phyloP scores from a whole-genome alignment of 2,888 invertebrate genomes.

The Argyresthia goedartella region DNA sequence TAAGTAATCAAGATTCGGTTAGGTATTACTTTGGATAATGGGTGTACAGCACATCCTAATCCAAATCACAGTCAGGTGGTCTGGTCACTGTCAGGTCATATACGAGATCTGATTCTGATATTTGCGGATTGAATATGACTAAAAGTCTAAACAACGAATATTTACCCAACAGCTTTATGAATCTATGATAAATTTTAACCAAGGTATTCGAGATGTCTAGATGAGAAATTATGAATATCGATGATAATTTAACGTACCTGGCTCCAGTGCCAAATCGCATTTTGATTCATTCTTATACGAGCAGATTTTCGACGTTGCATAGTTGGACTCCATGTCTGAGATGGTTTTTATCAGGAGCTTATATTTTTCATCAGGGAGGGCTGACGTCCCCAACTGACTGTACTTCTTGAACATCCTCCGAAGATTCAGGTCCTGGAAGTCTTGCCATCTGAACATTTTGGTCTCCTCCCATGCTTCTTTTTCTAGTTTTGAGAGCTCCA shows the following conservation, averaged over 20 bases:
- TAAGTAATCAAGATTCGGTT: too few species aligned
- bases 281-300: slow-evolving; percentile 72
- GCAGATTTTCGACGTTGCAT: slow-evolving; percentile 83
- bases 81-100: too few species aligned
- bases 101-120: too few species aligned
- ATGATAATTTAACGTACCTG: slow-evolving; percentile 56
- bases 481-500: slow-evolving; percentile 60
- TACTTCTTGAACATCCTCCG: slow-evolving; percentile 82
- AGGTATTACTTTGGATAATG: too few species aligned
- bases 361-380: slow-evolving; percentile 77
- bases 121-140: too few species aligned
- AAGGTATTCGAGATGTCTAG: too few species aligned
- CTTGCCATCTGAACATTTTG: slow-evolving; percentile 79
- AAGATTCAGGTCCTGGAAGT: slow-evolving; percentile 76
- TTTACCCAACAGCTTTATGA: too few species aligned
- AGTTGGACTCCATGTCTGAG: slow-evolving; percentile 81
- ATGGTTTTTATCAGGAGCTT: slow-evolving; percentile 72
- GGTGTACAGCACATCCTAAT: too few species aligned
- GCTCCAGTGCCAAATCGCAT: slow-evolving; percentile 81
- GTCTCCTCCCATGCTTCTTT: slow-evolving; percentile 77
- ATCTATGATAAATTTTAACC: too few species aligned
- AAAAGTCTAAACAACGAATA: too few species aligned
- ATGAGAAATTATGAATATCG: too few species aligned
- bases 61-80: too few species aligned
- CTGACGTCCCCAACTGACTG: slow-evolving; percentile 79